These are phyloP conservation scores for Aspiorhynchus laticeps DNA, from an alignment of 2,113 vertebrate genomes.

Conservation along the genomic window DNA sequence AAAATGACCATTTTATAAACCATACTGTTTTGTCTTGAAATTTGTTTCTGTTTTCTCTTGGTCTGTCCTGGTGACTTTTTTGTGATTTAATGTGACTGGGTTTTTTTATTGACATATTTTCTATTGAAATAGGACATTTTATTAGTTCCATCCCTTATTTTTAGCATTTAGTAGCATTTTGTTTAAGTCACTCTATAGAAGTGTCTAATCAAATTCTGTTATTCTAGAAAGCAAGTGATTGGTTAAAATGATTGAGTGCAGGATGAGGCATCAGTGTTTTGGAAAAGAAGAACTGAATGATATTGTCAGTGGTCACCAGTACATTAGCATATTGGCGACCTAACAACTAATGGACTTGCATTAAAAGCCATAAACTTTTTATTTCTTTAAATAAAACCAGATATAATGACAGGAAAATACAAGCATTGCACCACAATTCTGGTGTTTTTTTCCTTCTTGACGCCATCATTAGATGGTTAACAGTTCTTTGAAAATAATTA, in stretches of 20 bases:
- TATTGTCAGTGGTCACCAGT: not conserved
- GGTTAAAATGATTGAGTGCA: not conserved
- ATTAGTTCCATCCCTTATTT: not conserved
- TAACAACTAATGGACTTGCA: not conserved
- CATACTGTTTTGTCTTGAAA: slow-evolving; percentile 45
- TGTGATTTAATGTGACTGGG: not conserved
- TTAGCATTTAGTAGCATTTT: not conserved
- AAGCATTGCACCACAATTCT: not conserved
- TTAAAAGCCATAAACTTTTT: not conserved
- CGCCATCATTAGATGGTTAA: not conserved
- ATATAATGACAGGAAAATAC: not conserved
- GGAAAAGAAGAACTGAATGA: not conserved
- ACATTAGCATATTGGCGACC: too few relatives aligned
- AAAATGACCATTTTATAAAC: slow-evolving; percentile 91
- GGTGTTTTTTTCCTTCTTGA: not conserved
- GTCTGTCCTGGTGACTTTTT: not conserved
- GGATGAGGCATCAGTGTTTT: not conserved
- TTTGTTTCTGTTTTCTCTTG: not conserved
- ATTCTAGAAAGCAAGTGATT: not conserved
- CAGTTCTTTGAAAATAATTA: not conserved
- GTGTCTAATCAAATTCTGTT: not conserved
- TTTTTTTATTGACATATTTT: not conserved
- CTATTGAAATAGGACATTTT: not conserved
- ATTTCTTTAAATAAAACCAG: not conserved
- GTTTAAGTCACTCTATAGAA: not conserved